Evolutionary conservation across 1,140 invertebrate species (phyloP), one percentile per base, ranked within the genome.

Genomic region (Pristionchus pacificus): DNA sequence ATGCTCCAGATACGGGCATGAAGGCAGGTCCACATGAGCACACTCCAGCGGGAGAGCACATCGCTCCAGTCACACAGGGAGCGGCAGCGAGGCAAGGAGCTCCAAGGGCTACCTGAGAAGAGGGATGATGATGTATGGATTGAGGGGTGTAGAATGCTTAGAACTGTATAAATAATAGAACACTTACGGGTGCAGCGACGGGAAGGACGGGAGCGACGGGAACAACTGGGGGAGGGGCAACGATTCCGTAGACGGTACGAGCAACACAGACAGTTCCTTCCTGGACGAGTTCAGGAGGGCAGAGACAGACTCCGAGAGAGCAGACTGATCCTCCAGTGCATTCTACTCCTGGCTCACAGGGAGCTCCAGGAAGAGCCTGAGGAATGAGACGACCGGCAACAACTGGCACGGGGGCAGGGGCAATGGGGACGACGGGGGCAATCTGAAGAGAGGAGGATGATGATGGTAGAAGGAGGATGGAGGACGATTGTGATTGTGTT

Each of bases 281-380:
- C 64, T 79, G 78, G 30, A 79, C 74, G 27, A 79, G 73, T 71
- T 79, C 78, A 69, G 78, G 78, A 31, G 78, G 78, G 61, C 78
- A 79, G 58, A 79, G 68, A 63, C 78, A 79, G 31, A 79, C 77
- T 62, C 78, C 78, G 59, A 77, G 70, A 49, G 78, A 79, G 73
- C 78, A 79, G 61, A 79, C 76, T 32, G 73, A 76, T 58, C 78
- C 78, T 55, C 79, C 79, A 28, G 79, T 80, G 74, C 79, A 80
- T 68, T 80, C 79, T 58, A 80, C 79, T 73, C 79, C 79, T 15
- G 79, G 79, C 63, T 80, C 79, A 67, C 79, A 80, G 25, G 79
- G 79, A 24, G 79, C 78, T 65, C 79, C 79, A 29, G 79, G 79
- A 29, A 80, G 71, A 29, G 79, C 79, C 70, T 77, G 78, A 64